Evolutionary conservation across 2,888 invertebrate genomes (phyloP).

Genomic region (Hemistola chrysoprasaria): DNA sequence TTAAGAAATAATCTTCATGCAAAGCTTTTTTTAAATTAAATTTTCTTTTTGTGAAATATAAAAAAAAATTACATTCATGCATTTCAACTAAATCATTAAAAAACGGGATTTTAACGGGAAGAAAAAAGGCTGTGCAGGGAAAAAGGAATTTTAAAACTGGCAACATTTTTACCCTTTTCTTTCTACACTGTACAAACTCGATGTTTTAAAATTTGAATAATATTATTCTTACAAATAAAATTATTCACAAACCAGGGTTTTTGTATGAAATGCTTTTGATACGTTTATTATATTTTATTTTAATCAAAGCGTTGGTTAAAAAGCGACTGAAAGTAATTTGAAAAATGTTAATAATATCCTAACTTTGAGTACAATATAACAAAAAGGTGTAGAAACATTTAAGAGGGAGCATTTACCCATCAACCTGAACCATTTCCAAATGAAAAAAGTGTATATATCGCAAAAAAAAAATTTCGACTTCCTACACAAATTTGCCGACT

Average conservation of each 20-base stretch:
- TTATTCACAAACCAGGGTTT: constrained; percentile 47
- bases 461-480: no score
- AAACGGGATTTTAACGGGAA: constrained; percentile 32
- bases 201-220: constrained; percentile 39
- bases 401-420: no score
- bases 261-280: constrained; percentile 69
- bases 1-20: constrained; percentile 46
- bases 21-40: constrained; percentile 29
- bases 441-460: no score
- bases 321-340: constrained; percentile 16
- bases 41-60: constrained; percentile 1
- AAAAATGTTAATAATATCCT: constrained; percentile 21
- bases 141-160: constrained; percentile 50
- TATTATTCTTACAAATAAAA: constrained; percentile 29
- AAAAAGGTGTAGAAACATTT: no score
- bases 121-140: constrained; percentile 57
- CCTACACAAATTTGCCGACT: no score
- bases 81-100: constrained; percentile 13
- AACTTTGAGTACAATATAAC: neutral
- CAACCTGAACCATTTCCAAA: no score
- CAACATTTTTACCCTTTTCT: constrained; percentile 67
- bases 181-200: constrained; percentile 79
- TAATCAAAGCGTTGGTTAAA: constrained; percentile 16
- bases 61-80: constrained; percentile 8
- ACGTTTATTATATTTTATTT: constrained; percentile 24